Base-by-base conservation (phyloP, 2,113 vertebrate species). In the Bos indicus region DNA sequence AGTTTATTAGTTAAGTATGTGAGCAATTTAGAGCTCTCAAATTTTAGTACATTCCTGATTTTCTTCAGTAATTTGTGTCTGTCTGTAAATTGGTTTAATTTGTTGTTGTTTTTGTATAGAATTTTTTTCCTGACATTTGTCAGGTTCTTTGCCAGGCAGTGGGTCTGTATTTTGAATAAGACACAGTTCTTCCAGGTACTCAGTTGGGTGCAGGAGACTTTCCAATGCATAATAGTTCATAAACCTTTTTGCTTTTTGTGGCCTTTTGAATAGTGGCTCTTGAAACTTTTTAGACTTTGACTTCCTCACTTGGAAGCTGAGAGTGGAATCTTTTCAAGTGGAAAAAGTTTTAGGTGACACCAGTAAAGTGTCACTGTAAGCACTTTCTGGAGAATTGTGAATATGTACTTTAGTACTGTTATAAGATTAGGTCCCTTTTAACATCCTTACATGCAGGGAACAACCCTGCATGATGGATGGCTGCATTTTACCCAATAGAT, bases 1-100 rank as follows among this genome's bases (percentile, higher is more conserved):
- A 95, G n/a, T n/a, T 94, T 52, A 57, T 60, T 95, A 40, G 46
- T 95, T 97, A 62, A 88, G 16, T 94, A 94, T n/a, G 19, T 43
- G 7, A 90, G 4, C 56, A 87, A 2, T 89, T 7, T 60, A 71
- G 78, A 90, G 13, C 33, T 85, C 52, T 96, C 33, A 71, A 36
- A 25, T 91, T 92, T 85, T 62, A 67, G 2, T 85, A 60, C 52
- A 54, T 77, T 95, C 13, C 46, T 57, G 1, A 46, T 89, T 96
- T 95, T 57, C 85, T 93, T 91, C 3, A 89, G 0, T 87, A 54
- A 26, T 54, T 90, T 2, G 0, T 88, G 7, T 71, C 8, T 77
- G 8, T 77, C 33, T 82, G 0, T 83, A 77, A 60, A 59, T 89
- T 93, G 82, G 5, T 62, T 86, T 59, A 67, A 17, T 85, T 8